These are phyloP conservation scores for Channallabes apus DNA, from an alignment of 2,797 vertebrate genomes.

Conservation along the genomic window DNA sequence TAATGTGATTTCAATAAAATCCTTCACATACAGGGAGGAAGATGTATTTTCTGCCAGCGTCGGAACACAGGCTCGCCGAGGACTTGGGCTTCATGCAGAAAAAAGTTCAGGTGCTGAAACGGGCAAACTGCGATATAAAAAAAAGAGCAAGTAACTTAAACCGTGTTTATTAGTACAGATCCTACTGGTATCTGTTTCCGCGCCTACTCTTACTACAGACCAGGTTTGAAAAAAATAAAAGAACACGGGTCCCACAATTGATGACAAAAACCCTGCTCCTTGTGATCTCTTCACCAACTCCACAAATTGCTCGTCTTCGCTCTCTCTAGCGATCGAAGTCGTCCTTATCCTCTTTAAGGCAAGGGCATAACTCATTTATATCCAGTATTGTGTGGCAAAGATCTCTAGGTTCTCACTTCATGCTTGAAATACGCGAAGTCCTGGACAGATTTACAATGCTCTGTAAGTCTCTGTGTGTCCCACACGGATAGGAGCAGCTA, in stretches of 20 bases:
- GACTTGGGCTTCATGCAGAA: not conserved
- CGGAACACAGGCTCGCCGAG: not conserved
- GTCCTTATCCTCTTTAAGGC: not conserved
- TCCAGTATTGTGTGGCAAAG: not conserved
- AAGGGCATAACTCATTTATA: not conserved
- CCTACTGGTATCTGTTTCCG: not conserved
- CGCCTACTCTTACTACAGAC: not conserved
- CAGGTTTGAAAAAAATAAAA: not conserved
- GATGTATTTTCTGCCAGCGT: not conserved
- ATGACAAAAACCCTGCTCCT: not conserved
- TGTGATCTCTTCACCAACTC: not conserved
- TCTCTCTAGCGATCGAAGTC: not conserved
- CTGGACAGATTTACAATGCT: not conserved
- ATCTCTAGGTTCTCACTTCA: not conserved
- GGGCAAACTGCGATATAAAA: not conserved
- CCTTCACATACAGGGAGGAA: not conserved
- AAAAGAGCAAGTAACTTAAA: not conserved
- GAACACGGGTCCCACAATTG: not conserved
- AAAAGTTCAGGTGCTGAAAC: constrained; percentile 36
- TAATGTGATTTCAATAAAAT: not conserved
- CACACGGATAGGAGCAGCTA: constrained; percentile 17
- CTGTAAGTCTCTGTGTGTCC: not conserved
- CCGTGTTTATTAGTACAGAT: not conserved
- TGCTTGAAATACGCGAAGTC: not conserved
- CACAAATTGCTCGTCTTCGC: not conserved